Conservation (phyloP, 2,113 vertebrate species). For the Corythaixoides concolor region DNA sequence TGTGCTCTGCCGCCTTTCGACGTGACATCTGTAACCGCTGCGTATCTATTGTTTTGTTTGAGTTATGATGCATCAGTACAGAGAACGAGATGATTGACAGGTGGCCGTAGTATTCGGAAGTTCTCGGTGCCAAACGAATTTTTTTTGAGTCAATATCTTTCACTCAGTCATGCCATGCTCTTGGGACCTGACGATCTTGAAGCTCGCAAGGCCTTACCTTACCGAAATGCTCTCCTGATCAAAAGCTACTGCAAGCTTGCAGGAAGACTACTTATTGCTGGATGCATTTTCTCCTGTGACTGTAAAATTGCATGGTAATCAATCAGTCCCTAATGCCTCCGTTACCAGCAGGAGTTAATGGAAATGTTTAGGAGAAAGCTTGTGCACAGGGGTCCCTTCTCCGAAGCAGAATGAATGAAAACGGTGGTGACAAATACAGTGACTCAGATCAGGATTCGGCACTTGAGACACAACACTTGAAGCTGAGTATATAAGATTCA, state of each 20-base stretch:
- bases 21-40: neutral
- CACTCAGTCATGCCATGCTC: neutral
- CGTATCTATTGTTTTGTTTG: neutral
- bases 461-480: neutral
- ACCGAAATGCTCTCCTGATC: neutral
- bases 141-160: neutral
- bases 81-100: neutral
- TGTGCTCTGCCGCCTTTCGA: neutral
- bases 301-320: rapidly evolving
- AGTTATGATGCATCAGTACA: neutral
- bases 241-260: neutral
- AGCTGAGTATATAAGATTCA: neutral
- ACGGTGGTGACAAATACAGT: neutral
- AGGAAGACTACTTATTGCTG: neutral
- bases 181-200: neutral
- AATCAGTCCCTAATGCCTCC: neutral
- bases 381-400: neutral
- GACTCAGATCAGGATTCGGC: neutral
- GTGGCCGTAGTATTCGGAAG: neutral
- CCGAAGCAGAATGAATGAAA: neutral
- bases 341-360: neutral
- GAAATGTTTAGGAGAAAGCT: neutral
- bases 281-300: rapidly evolving
- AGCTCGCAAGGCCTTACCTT: neutral
- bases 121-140: neutral